Evolutionary conservation across 2,113 vertebrate genomes (phyloP).

Genomic region (Connochaetes taurinus): DNA sequence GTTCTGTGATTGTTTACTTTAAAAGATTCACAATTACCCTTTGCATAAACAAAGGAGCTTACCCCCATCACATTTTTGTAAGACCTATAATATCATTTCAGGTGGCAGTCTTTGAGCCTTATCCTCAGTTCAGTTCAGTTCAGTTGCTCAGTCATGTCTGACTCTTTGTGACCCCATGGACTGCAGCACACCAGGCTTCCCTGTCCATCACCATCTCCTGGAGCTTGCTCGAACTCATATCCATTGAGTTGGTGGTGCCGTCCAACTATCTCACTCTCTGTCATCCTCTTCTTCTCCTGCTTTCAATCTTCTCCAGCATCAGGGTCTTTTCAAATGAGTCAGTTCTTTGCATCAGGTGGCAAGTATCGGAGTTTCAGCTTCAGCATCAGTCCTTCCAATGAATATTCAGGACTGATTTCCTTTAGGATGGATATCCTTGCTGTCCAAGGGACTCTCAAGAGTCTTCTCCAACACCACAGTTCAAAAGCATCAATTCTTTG

Average conservation of each 20-base stretch:
- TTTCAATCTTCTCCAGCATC: not conserved
- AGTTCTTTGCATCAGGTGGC: not conserved
- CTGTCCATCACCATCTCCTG: not conserved
- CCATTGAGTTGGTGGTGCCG: not conserved
- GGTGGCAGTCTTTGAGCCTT: not conserved
- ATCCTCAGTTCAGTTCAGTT: not conserved
- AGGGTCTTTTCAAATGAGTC: not conserved
- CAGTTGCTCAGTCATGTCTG: not conserved
- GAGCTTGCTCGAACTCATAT: not conserved
- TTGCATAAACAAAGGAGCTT: not conserved
- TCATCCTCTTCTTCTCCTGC: not conserved
- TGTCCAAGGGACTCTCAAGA: not conserved
- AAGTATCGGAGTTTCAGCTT: not conserved
- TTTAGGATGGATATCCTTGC: not conserved
- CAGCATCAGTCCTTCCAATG: not conserved
- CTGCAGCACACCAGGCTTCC: not conserved
- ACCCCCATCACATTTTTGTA: not conserved
- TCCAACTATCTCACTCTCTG: not conserved
- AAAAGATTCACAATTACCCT: not conserved
- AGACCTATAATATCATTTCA: not conserved
- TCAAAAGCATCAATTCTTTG: not conserved
- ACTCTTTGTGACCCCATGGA: not conserved
- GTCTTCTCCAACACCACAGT: not conserved
- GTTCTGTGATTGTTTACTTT: not conserved
- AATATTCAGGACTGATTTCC: not conserved